Conservation (phyloP, 1,140 invertebrate species). For the Arctopsyche grandis region DNA sequence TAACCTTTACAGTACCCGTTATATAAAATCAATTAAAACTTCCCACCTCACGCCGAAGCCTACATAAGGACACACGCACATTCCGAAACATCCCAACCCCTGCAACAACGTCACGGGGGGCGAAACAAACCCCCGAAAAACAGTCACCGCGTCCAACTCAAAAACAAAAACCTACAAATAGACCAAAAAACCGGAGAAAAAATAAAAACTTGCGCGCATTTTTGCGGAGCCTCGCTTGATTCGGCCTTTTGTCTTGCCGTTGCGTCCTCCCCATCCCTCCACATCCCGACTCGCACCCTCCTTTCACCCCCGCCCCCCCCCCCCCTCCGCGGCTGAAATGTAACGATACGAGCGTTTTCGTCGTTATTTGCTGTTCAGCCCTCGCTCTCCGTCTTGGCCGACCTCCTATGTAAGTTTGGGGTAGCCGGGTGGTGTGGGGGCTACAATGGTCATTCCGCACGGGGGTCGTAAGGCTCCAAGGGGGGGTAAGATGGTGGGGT, state of each 20-base stretch:
- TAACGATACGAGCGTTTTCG: slow-evolving; percentile 44
- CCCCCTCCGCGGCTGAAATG: slow-evolving; percentile 51
- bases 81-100: no score
- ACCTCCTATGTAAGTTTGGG: neutral
- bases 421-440: slow-evolving; percentile 26
- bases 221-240: neutral
- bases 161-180: no score
- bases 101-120: no score
- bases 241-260: slow-evolving; percentile 17
- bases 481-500: slow-evolving; percentile 40
- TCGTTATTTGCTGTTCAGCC: slow-evolving; percentile 42
- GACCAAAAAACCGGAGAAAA: neutral
- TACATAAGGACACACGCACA: no score
- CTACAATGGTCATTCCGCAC: slow-evolving; percentile 56
- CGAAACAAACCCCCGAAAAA: no score
- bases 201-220: slow-evolving; percentile 16
- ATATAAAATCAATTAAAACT: no score
- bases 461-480: slow-evolving; percentile 52
- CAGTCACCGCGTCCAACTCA: no score
- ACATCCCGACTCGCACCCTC: neutral
- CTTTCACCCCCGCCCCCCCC: slow-evolving; percentile 43
- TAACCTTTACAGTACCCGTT: no score
- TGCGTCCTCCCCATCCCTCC: neutral
- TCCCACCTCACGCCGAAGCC: no score
- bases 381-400: slow-evolving; percentile 19